These are phyloP conservation scores for Epistrophe eligans DNA, from an alignment of 2,888 invertebrate genomes.

Conservation along the genomic window DNA sequence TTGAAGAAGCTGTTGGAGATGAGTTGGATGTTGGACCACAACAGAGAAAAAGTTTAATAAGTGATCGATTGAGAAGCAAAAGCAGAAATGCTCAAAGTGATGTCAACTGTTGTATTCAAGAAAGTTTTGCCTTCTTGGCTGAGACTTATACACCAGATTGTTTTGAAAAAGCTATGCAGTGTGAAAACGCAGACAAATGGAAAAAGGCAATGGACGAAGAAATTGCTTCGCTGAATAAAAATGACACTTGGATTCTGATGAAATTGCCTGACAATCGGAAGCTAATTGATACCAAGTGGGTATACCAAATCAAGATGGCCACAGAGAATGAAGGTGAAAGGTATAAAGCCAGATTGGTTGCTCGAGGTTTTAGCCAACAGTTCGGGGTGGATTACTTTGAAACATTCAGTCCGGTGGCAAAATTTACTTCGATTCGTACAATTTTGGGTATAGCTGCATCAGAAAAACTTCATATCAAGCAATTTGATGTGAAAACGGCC, in stretches of 20 bases:
- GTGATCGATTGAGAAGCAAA: conserved; percentile 37
- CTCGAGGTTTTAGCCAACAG: too few relatives aligned
- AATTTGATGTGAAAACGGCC: too few relatives aligned
- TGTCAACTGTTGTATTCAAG: conserved; percentile 26
- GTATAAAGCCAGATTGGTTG: too few relatives aligned
- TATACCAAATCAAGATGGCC: too few relatives aligned
- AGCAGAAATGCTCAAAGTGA: conserved; percentile 17
- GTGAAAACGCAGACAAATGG: conserved; percentile 25
- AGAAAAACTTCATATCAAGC: too few relatives aligned
- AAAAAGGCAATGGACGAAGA: conserved; percentile 44
- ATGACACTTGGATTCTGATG: conserved; percentile 69
- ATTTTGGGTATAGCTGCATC: too few relatives aligned
- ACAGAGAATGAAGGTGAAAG: too few relatives aligned
- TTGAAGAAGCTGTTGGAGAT: conserved; percentile 36
- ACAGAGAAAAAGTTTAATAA: conserved; percentile 1
- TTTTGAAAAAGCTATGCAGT: conserved; percentile 54
- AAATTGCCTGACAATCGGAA: conserved; percentile 30
- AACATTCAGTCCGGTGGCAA: too few relatives aligned
- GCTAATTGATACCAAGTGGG: too few relatives aligned
- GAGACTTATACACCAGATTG: conserved; percentile 43
- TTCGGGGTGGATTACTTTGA: too few relatives aligned
- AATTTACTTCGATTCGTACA: too few relatives aligned
- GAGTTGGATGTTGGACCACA: not conserved
- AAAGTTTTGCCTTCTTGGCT: conserved; percentile 37
- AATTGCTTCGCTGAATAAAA: conserved; percentile 54